Evolutionary conservation across 2,797 vertebrate species (phyloP).

Genomic region (Numenius phaeopus): DNA sequence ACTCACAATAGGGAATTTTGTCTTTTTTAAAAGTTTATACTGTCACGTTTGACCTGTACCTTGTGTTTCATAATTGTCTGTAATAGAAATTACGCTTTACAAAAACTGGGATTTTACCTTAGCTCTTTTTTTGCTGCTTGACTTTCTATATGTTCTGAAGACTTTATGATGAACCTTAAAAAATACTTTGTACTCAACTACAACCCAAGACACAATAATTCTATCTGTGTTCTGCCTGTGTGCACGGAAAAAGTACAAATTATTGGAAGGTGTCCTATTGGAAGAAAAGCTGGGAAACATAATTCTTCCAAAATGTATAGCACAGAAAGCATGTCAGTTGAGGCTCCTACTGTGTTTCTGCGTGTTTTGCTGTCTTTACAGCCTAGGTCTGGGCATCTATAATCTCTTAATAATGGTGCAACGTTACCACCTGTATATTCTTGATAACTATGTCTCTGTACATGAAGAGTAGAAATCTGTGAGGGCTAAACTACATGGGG

Average conservation of each 20-base stretch:
- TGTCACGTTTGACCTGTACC: neutral
- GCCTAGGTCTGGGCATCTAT: neutral
- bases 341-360: neutral
- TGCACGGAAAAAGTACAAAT: neutral
- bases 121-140: neutral
- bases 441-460: neutral
- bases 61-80: neutral
- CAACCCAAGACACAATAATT: neutral
- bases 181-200: neutral
- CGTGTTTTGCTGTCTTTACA: neutral
- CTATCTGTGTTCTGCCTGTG: neutral
- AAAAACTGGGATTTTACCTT: neutral
- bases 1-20: neutral
- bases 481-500: neutral
- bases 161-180: neutral
- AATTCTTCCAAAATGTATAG: neutral
- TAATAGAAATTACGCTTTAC: neutral
- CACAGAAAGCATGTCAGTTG: neutral
- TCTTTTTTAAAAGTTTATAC: neutral
- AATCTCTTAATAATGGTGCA: neutral
- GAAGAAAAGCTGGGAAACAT: neutral
- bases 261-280: neutral
- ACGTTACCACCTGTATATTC: neutral
- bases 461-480: neutral
- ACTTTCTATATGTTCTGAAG: neutral